Evolutionary conservation across 1,140 invertebrate genomes (phyloP), one percentile per base, ranked within the genome.

Genomic region (Drosophila malerkotliana): DNA sequence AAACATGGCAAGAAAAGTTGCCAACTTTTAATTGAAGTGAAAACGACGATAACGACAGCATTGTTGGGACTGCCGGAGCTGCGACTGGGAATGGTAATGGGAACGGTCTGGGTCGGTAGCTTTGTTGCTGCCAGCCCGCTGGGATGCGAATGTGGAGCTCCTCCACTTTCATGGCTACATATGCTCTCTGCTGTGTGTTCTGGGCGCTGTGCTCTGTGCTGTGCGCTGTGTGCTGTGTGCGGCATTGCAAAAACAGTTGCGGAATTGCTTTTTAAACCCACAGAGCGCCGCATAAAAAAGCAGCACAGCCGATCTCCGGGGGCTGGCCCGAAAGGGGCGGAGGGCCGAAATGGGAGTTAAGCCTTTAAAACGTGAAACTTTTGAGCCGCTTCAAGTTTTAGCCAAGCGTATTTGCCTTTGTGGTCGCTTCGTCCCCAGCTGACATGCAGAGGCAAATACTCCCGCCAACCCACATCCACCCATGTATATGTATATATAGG

Each of bases 1-100:
- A 77, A 87, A 83, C 62, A 77, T 83, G 75, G 83, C 75, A 87
- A 88, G 83, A 88, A 90, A 90, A 90, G 88, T 90, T 90, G 77
- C 77, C 74, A 90, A 90, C 81, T 90, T 90, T 90, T 91, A 89
- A 90, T 90, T 90, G 88, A 90, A 90, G 88, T 90, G 88, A 90
- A 90, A 90, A 90, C 88, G 88, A 90, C 79, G 83, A 90, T 90
- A 90, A 90, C 89, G 88, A 90, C 83, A 90, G 83, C 82, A 88
- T 85, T 85, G 82, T 85, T 78, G 79, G 41, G 78, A 74, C 69
- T 77, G 81, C 55, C 74, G 60, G 48, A 60, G 32, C 66, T 68
- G 28, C 45, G 56, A 32, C 26, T 24, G 62, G 57, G 60, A 64
- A 28, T 49, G 47, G 63, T 48, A 52, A 66, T 57, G 51, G 52